A percentile compares a stretch with the other conserved stretches of the same genome.
Conservation (phyloP, 2,888 invertebrate species). For the Perdita meconis region DNA sequence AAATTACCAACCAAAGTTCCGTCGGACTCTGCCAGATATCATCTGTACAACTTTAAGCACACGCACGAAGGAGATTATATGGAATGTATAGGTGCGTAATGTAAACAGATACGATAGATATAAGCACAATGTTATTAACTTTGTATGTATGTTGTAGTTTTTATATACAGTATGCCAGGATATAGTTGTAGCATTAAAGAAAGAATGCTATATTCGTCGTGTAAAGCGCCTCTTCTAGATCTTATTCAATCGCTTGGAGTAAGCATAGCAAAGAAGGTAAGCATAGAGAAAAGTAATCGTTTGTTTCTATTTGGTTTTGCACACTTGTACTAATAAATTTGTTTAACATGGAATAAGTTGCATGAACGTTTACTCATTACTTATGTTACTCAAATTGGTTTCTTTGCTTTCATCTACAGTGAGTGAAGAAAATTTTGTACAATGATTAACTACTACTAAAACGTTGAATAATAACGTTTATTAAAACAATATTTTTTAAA, state of each 20-base stretch:
- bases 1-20: conserved; percentile 93
- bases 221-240: conserved; percentile 96
- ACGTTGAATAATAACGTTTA: no score
- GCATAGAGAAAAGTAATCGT: conserved; percentile 66
- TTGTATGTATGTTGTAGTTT: conserved; percentile 88
- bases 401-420: no score
- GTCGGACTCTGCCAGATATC: conserved; percentile 94
- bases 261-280: conserved; percentile 94
- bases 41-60: conserved; percentile 95
- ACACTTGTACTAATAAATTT: conserved; percentile 10
- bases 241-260: conserved; percentile 92
- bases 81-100: conserved; percentile 91
- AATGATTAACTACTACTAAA: no score
- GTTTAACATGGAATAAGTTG: conserved; percentile 20
- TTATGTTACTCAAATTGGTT: background rate
- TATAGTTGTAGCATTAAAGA: conserved; percentile 98
- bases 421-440: no score
- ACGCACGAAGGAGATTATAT: conserved; percentile 96
- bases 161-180: conserved; percentile 99
- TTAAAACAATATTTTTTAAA: no score
- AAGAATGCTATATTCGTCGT: conserved; percentile 99
- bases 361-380: conserved; percentile 3
- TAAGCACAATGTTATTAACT: conserved; percentile 12
- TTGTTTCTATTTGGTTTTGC: conserved; percentile 25
- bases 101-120: conserved; percentile 20